Base-by-base conservation (phyloP, 2,888 invertebrate species). In the Sialis fuliginosa region DNA sequence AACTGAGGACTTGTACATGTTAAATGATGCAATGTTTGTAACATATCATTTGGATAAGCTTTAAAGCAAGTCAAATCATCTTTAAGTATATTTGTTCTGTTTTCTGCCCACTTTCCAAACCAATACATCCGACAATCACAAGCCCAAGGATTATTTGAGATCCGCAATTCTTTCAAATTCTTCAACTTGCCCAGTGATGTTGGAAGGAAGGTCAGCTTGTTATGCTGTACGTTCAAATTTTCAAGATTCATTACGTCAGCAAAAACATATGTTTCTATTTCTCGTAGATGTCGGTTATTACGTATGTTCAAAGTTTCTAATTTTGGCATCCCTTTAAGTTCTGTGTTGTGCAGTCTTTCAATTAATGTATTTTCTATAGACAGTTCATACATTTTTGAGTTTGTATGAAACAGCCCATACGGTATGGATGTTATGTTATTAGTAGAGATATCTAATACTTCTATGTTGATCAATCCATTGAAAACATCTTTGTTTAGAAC, bases 111-210 rank as follows among this genome's bases (percentile, higher is more conserved):
- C 9, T 69, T 60, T 1, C 69, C 62, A 53, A 87, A 77, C 88
- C 88, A 88, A 52, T 75, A 76, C 75, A 87, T 82, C 44, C 83
- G 75, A 58, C 91, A 91, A 62, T 89, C 87, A 66, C 91, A 91
- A 12, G 79, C 77, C 81, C 86, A 88, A 32, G 79, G 80, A 61
- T 91, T 91, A 48, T 76, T 75, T 34, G 74, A 69, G 53, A 90
- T 73, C 53, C 76, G 74, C 32, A 90, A 63, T 51, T 74, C 72
- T 54, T 71, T 66, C 47, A 90, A 64, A 43, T 71, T 64, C 6
- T 72, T 68, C 47, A 89, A 66, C 55, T 75, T 71, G 46, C 74
- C 72, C 46, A 91, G 61, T 10, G 81, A 77, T 47, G 73, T 68
- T 30, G 87, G 88, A 54, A 89, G 64, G 56, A 76, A 77, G 34